phyloP scores from a whole-genome alignment of 2,113 vertebrate species.

The Microtus ochrogaster region DNA sequence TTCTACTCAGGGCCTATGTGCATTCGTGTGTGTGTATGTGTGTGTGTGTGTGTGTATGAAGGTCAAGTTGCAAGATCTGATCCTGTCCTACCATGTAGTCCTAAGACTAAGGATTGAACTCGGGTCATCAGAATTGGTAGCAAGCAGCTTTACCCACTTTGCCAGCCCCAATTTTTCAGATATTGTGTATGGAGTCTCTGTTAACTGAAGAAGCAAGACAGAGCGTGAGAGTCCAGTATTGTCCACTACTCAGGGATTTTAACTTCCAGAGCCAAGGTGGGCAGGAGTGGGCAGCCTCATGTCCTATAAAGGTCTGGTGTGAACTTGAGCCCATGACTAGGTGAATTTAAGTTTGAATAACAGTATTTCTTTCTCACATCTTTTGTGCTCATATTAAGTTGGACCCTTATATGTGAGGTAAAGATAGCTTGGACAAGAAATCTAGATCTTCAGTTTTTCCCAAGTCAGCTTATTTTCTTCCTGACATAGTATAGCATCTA shows the following conservation, averaged over 20 bases:
- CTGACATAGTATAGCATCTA: background rate
- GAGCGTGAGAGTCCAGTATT: accelerated
- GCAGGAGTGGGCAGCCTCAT: no score
- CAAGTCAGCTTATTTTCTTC: background rate
- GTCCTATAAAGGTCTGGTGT: no score
- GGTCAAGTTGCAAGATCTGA: background rate
- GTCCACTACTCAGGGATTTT: accelerated
- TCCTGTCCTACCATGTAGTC: background rate
- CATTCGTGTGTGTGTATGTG: background rate
- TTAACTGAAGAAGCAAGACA: background rate
- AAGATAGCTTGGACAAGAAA: background rate
- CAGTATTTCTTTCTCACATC: accelerated
- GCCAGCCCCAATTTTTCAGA: background rate
- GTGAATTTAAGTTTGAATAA: background rate
- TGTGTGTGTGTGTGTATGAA: background rate
- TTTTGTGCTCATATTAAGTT: no score
- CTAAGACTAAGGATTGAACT: background rate
- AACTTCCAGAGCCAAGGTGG: background rate
- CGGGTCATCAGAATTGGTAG: background rate
- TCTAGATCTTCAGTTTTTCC: background rate
- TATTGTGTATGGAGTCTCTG: background rate
- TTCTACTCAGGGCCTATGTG: background rate
- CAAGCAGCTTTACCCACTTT: background rate
- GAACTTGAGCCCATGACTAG: background rate
- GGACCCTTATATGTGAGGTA: background rate